These are phyloP conservation scores for Ariopsis seemanni DNA, from an alignment of 2,113 vertebrate genomes.

Conservation along the genomic window DNA sequence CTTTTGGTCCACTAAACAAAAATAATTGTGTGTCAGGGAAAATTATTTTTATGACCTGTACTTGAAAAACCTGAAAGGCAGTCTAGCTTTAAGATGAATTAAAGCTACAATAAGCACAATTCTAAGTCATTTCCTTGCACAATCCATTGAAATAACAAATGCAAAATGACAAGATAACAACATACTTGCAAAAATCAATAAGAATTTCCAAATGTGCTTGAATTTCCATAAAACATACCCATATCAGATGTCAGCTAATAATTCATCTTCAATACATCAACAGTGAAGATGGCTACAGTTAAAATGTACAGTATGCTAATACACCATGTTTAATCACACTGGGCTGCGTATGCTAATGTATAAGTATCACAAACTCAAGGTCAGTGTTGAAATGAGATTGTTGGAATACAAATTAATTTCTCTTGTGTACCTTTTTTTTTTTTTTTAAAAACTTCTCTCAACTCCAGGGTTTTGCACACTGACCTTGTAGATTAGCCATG, in stretches of 20 bases:
- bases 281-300: neutral
- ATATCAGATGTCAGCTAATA: neutral
- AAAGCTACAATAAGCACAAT: neutral
- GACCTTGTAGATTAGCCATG: constrained; percentile 20
- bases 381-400: constrained; percentile 1
- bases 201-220: neutral
- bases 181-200: neutral
- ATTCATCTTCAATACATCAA: neutral
- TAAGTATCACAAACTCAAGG: neutral
- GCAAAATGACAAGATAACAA: neutral
- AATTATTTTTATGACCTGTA: no score
- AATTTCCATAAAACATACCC: neutral
- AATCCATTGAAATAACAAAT: neutral
- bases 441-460: neutral
- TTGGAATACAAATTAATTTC: constrained; percentile 18
- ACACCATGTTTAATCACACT: neutral
- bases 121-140: neutral
- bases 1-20: no score
- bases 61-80: no score
- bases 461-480: constrained; percentile 7
- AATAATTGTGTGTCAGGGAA: no score
- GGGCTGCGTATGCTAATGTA: neutral
- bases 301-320: neutral
- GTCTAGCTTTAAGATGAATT: neutral
- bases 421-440: neutral